Conservation (phyloP, 2,113 vertebrate genomes). For the Ariopsis seemanni region DNA sequence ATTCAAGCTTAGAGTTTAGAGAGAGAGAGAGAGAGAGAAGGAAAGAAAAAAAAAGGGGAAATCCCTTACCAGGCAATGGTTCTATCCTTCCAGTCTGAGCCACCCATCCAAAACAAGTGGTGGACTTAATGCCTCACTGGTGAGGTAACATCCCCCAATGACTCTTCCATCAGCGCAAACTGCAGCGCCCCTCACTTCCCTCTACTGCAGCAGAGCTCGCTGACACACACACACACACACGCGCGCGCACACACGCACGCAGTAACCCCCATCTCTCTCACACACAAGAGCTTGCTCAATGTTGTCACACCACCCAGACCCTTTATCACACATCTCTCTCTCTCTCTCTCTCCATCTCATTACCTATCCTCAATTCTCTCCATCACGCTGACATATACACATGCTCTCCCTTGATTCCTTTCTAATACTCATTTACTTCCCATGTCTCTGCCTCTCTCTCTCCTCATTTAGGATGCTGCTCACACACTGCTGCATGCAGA, state of each 20-base stretch:
- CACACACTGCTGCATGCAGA: conserved; percentile 74
- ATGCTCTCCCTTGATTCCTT: conserved; percentile 28
- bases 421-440: conserved; percentile 30
- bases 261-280: conserved; percentile 17
- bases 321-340: conserved; percentile 31
- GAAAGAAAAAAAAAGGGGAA: conserved; percentile 28
- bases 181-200: conserved; percentile 49
- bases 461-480: conserved; percentile 72
- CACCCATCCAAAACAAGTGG: conserved; percentile 39
- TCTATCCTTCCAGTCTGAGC: conserved; percentile 39
- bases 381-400: conserved; percentile 23
- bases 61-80: conserved; percentile 44
- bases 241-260: conserved; percentile 12
- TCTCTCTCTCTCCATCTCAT: conserved; percentile 40
- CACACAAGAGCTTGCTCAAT: conserved; percentile 32
- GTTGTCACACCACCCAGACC: conserved; percentile 32
- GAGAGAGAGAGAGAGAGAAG: neutral
- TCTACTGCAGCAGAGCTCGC: conserved; percentile 48
- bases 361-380: conserved; percentile 33
- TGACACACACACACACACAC: conserved; percentile 34
- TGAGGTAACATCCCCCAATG: conserved; percentile 44
- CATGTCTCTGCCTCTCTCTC: conserved; percentile 20
- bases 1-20: conserved; percentile 2
- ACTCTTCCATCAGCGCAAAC: conserved; percentile 43
- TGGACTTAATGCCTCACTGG: conserved; percentile 39